Base-by-base conservation (phyloP, 2,888 invertebrate species). In the Spatulosminthurus flaviceps region DNA sequence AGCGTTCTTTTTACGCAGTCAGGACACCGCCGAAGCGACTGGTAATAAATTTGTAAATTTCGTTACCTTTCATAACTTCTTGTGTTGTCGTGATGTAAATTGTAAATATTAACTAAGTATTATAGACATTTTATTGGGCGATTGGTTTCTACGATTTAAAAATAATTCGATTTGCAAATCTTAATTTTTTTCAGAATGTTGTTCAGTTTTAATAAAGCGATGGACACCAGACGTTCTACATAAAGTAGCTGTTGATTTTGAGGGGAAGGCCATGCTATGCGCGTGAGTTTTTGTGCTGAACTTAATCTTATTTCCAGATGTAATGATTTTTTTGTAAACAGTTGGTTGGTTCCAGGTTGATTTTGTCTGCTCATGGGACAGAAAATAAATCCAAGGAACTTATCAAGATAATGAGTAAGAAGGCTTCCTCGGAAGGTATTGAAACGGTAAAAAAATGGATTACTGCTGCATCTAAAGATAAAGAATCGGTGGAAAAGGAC, bases 371-470 rank as follows among this genome's bases (percentile, higher is more conserved):
- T 26, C 19, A 64, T 41, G 64, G 29, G 9, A 42, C 22, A 0
- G 41, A 22, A 19, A 22, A 28, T 21, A 72, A 78, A 51, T 61
- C 0, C 41, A 19, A 11, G 16, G 61, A 21, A 22, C n/a, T 78
- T n/a, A 22, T 24, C 22, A 71, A 64, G 21, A 13, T 34, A 19
- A 51, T 71, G 22, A 71, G 34, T n/a, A 78, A 71, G 22, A 19
- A 28, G 0, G n/a, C 29, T 26, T 28, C 34, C 19, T n/a, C 21
- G 7, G 28, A 43, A 22, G 75, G 64, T 1, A 29, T 4, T 7
- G 75, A 75, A n/a, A 64, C 64, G 7, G 16, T 64, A 22, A 61
- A 28, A 19, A 75, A 75, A 22, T 60, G 64, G 70, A 13, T 70
- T 11, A n/a, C n/a, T 22, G 70, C 70, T 28, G 41, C 70, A 0